Conservation (phyloP, 2,888 invertebrate genomes). For the Blastobasis adustella region DNA sequence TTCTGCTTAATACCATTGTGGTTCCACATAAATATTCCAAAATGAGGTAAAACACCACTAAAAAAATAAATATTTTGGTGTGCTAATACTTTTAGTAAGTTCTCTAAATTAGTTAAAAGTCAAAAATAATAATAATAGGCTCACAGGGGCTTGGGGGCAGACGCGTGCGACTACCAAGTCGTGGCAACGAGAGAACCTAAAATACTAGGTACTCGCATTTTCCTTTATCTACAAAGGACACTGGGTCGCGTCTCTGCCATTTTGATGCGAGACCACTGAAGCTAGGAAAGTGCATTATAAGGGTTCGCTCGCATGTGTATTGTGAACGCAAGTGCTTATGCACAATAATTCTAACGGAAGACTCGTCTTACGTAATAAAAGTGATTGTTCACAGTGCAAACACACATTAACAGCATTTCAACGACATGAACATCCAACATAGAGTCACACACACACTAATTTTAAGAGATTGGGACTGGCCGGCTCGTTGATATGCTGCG, state of each 20-base stretch:
- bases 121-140: slow-evolving; percentile 1
- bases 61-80: slow-evolving; percentile 65
- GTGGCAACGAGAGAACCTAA: not conserved
- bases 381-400: too few relatives aligned
- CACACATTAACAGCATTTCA: too few relatives aligned
- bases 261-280: slow-evolving; percentile 2
- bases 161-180: slow-evolving; percentile 6
- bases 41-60: slow-evolving; percentile 42
- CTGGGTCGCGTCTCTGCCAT: slow-evolving; percentile 18
- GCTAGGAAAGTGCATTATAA: not conserved
- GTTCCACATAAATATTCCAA: slow-evolving; percentile 1
- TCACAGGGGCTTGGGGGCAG: slow-evolving; percentile 3
- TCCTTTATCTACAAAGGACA: slow-evolving; percentile 9
- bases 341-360: slow-evolving; percentile 1
- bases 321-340: not conserved
- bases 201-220: slow-evolving; percentile 1
- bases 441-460: too few relatives aligned
- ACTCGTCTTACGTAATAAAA: not conserved
- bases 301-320: slow-evolving; percentile 1
- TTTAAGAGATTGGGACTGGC: too few relatives aligned
- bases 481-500: too few relatives aligned
- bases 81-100: slow-evolving; percentile 62
- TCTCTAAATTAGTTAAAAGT: slow-evolving; percentile 34
- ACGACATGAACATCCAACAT: too few relatives aligned
- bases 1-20: too few relatives aligned